phyloP scores from a whole-genome alignment of 2,888 invertebrate genomes.

The Lycophotia porphyrea region DNA sequence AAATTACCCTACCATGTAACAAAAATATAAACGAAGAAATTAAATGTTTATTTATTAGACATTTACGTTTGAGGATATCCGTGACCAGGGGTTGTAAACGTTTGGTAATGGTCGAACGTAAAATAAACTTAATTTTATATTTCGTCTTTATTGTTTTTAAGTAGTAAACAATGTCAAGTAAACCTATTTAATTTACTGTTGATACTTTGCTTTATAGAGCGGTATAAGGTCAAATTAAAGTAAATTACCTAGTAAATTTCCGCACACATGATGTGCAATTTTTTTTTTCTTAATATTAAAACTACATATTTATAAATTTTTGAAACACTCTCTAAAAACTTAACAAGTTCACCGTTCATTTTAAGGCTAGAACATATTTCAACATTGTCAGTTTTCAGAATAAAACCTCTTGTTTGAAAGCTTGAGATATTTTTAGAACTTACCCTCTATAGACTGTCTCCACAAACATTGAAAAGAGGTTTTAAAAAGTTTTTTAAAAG shows the following conservation, averaged over 20 bases:
- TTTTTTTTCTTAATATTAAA: too few species aligned
- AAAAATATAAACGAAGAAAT: slow-evolving; percentile 33
- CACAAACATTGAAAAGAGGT: slow-evolving; percentile 4
- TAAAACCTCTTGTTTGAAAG: not conserved
- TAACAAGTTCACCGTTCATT: not conserved
- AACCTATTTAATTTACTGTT: slow-evolving; percentile 25
- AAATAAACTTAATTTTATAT: slow-evolving; percentile 53
- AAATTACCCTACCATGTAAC: slow-evolving; percentile 13
- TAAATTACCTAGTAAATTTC: not conserved
- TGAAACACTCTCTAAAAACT: not conserved
- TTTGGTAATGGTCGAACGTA: slow-evolving; percentile 44
- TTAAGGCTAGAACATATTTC: not conserved
- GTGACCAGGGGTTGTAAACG: slow-evolving; percentile 49
- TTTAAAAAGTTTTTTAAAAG: not conserved
- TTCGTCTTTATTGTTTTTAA: slow-evolving; percentile 50
- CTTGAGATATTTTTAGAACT: not conserved
- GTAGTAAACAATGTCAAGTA: slow-evolving; percentile 40
- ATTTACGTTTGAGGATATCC: slow-evolving; percentile 44
- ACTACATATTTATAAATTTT: too few species aligned
- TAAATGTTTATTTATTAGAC: slow-evolving; percentile 55
- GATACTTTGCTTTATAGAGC: not conserved
- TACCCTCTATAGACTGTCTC: not conserved
- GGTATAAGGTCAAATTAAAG: not conserved
- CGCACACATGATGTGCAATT: not conserved
- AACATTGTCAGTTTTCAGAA: not conserved